Percentiles rank a stretch among this genome's conserved stretches.
phyloP scores from a whole-genome alignment of 37 sponge, comb jelly and placozoan genomes.

The Cliona cf. orientalis region DNA sequence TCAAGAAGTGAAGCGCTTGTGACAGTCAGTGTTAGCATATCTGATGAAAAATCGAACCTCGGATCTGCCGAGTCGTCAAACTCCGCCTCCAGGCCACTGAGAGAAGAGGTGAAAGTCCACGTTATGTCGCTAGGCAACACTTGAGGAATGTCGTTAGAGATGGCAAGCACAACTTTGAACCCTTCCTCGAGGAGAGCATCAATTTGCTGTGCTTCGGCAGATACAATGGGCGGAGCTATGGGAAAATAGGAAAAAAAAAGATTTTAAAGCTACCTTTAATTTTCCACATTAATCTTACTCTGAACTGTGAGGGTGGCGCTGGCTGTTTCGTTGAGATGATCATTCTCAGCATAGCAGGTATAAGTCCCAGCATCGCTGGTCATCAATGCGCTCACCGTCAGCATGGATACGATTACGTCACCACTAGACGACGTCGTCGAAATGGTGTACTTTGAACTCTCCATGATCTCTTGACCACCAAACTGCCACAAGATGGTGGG shows the following conservation, averaged over 20 bases:
- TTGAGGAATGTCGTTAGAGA: not conserved
- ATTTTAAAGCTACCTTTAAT: not conserved
- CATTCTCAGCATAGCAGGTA: constrained; percentile 12
- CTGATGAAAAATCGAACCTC: not conserved
- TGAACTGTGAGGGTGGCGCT: not conserved
- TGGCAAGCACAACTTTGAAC: not conserved
- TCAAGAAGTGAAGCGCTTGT: not conserved
- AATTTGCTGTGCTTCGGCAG: too few relatives aligned
- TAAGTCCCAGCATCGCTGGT: constrained; percentile 6
- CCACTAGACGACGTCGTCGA: not conserved
- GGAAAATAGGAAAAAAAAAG: too few relatives aligned
- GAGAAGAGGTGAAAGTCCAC: not conserved
- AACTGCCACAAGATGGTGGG: constrained; percentile 3
- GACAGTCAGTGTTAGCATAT: not conserved
- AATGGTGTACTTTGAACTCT: not conserved
- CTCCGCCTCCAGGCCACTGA: not conserved
- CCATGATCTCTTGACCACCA: not conserved
- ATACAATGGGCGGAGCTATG: too few relatives aligned
- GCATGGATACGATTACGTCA: not conserved
- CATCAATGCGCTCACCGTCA: not conserved
- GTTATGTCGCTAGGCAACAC: not conserved
- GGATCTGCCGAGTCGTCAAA: too few relatives aligned
- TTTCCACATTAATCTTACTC: constrained; percentile 6
- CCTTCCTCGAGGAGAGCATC: too few relatives aligned
- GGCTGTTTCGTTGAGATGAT: constrained; percentile 12